These are phyloP conservation scores for Chydorus sphaericus DNA, from an alignment of 2,888 invertebrate species.

Conservation along the genomic window DNA sequence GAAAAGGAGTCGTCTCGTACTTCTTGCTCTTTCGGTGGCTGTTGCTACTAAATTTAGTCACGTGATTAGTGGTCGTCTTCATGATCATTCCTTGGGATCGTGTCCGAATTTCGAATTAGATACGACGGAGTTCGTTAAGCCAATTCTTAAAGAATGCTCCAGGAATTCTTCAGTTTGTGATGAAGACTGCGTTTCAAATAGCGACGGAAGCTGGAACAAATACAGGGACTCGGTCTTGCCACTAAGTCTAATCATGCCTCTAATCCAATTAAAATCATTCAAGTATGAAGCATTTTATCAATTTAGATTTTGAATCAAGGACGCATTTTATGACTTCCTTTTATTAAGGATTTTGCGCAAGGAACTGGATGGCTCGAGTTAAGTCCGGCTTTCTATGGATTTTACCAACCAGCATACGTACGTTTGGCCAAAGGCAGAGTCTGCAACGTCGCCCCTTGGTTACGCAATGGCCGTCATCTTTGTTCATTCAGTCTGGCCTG, in stretches of 20 bases:
- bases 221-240: constrained; percentile 13
- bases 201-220: constrained; percentile 14
- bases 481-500: constrained; percentile 49
- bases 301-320: not conserved
- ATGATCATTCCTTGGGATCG: constrained; percentile 42
- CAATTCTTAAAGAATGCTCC: not conserved
- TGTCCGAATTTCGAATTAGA: not conserved
- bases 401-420: constrained; percentile 35
- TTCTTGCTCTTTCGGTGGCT: constrained; percentile 76
- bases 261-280: not conserved
- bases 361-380: constrained; percentile 61
- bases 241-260: constrained; percentile 1
- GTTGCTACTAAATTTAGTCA: constrained; percentile 55
- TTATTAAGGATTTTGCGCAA: constrained; percentile 42
- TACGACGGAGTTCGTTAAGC: not conserved
- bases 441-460: constrained; percentile 62
- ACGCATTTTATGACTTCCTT: not conserved
- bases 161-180: not conserved
- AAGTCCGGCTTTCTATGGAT: constrained; percentile 67
- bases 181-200: not conserved
- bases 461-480: constrained; percentile 38
- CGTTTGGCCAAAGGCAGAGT: constrained; percentile 29
- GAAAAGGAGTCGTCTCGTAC: constrained; percentile 41
- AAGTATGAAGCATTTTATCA: not conserved
- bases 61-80: constrained; percentile 47